A percentile compares a stretch with the other conserved stretches of the same genome.
These are phyloP conservation scores for Mohoua ochrocephala DNA, from an alignment of 2,113 vertebrate genomes.

Conservation along the genomic window DNA sequence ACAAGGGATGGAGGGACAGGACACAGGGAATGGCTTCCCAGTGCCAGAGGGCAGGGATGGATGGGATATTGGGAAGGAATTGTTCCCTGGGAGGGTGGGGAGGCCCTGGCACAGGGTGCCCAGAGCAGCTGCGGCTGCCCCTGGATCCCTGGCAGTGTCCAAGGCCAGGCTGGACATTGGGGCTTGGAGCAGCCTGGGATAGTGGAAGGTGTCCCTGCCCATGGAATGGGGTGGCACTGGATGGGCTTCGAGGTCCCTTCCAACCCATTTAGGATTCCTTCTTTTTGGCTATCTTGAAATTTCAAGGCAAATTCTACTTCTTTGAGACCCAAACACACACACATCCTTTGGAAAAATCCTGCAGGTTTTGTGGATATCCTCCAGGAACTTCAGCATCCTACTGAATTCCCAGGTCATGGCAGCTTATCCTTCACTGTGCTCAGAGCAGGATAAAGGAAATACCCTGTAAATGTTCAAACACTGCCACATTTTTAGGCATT, in stretches of 20 bases:
- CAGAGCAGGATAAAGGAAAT: neutral
- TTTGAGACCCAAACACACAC: neutral
- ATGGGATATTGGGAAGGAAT: neutral
- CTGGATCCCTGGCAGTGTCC: neutral
- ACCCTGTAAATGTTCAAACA: neutral
- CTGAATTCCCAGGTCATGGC: neutral
- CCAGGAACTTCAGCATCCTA: neutral
- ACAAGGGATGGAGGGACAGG: fast-evolving
- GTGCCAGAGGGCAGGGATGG: fast-evolving
- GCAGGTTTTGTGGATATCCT: neutral
- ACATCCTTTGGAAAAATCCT: neutral
- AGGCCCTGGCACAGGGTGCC: neutral
- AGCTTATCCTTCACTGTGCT: neutral
- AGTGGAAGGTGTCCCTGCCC: neutral
- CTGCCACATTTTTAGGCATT: neutral
- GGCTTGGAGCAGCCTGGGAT: neutral
- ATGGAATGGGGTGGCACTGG: neutral
- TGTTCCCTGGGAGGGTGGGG: neutral
- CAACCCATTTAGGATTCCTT: no score
- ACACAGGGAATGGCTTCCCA: neutral
- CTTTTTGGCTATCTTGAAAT: neutral
- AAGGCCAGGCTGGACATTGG: neutral
- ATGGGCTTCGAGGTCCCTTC: neutral
- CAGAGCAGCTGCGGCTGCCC: neutral
- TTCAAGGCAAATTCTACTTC: neutral